Evolutionary conservation across 2,797 vertebrate species (phyloP), one percentile per base, ranked within the genome.

Genomic region (Sebastes itinus): DNA sequence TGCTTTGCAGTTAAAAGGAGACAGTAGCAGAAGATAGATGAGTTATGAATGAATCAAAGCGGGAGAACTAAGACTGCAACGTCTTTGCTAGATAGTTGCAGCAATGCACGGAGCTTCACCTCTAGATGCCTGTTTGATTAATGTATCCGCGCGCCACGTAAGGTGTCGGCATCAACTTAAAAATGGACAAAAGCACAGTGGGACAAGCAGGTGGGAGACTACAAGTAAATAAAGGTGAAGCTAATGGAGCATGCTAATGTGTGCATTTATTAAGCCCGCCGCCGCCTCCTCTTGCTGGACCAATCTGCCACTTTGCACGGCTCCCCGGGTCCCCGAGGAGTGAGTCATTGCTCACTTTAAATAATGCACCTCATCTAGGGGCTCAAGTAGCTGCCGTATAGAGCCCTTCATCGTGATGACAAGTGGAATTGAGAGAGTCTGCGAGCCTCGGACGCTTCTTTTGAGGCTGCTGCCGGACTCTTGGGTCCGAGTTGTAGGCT

Each of bases 261-360:
- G 85, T 86, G 89, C 90, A 87, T 94, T 89, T 90, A 92, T 93
- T 94, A 92, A 88, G 66, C 81, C 66, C n/a, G 33, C 77, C 42
- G 33, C 81, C 87, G 84, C 86, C 63, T 74, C 80, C 38, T 42
- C 38, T 42, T 83, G 55, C 52, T 14, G 33, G 62, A 76, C 81
- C 80, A 80, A 74, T 87, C 86, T 87, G 87, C 87, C 82, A 75
- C 84, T 89, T 85, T 80, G 70, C 82, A 59, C 42, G 3, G 74
- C 82, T 89, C 78, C 75, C 49, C 20, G 22, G 72, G 35, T 77
- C 86, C 86, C 86, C 2, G 56, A 75, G 80, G 87, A 89, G 84
- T 91, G 92, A 95, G 82, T 95, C 93, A 94, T 89, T 77, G 61
- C 80, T 91, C 88, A 84, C 80, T 93, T 92, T 94, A 87, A 95